Evolutionary conservation across 2,797 vertebrate species (phyloP).

Genomic region (Amniataba percoides): DNA sequence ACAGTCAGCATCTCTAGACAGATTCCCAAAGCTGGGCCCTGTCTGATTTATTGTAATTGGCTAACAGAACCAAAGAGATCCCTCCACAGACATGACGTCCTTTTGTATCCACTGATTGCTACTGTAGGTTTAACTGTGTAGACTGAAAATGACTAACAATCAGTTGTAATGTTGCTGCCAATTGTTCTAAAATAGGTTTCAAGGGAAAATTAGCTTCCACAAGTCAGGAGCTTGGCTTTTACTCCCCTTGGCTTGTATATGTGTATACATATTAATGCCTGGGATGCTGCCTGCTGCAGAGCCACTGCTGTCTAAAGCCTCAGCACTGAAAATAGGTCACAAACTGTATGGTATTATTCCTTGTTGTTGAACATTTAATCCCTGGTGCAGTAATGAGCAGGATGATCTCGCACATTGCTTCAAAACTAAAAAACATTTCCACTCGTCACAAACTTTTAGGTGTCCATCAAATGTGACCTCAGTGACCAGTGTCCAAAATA

Average conservation of each 20-base stretch:
- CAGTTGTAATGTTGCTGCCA: conserved; percentile 32
- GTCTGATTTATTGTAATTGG: conserved; percentile 60
- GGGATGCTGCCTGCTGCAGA: conserved; percentile 26
- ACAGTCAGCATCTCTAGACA: conserved; percentile 40
- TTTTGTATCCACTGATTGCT: conserved; percentile 19
- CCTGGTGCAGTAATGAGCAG: conserved; percentile 13
- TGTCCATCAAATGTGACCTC: conserved; percentile 37
- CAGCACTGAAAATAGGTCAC: conserved; percentile 49
- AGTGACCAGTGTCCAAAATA: not conserved
- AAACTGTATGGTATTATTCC: conserved; percentile 11
- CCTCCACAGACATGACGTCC: conserved; percentile 27
- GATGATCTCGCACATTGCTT: conserved; percentile 15
- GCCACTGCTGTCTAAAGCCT: conserved; percentile 31
- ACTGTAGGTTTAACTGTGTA: conserved; percentile 17
- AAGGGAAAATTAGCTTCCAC: not conserved
- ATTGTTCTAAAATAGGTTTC: conserved; percentile 19
- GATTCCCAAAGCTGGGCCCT: conserved; percentile 33
- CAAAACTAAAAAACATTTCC: conserved; percentile 15
- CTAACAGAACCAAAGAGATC: conserved; percentile 23
- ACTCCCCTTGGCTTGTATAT: conserved; percentile 14
- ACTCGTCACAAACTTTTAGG: conserved; percentile 18
- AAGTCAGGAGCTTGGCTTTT: not conserved
- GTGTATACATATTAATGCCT: conserved; percentile 39
- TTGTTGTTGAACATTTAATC: conserved; percentile 45
- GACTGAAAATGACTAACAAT: conserved; percentile 23